Evolutionary conservation across 1,140 invertebrate genomes (phyloP).

Genomic region (Halesus radiatus): DNA sequence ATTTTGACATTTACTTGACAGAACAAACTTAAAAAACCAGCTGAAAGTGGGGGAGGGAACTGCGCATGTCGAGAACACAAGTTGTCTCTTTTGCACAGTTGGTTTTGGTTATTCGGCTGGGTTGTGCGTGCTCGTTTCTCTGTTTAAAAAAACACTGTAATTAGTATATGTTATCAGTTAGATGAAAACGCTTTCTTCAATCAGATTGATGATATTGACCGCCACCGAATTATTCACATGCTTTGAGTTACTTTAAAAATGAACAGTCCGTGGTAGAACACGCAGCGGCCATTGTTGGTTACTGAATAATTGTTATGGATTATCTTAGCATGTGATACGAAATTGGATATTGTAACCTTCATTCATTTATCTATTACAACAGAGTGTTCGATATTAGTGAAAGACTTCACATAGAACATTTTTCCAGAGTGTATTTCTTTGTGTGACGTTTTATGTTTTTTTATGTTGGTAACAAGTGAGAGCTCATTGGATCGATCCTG

Average conservation of each 20-base stretch:
- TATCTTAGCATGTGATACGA: not conserved
- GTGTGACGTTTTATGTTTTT: constrained; percentile 40
- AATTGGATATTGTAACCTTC: not conserved
- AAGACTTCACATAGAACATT: not conserved
- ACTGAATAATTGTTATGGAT: constrained; percentile 15
- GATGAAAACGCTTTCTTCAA: constrained; percentile 20
- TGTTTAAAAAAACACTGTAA: not conserved
- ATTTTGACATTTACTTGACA: constrained; percentile 1
- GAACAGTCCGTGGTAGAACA: constrained; percentile 12
- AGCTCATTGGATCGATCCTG: constrained; percentile 35
- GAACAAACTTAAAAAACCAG: constrained; percentile 5
- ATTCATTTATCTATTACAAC: not conserved
- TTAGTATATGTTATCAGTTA: not conserved
- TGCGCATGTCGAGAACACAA: constrained; percentile 14
- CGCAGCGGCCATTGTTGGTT: constrained; percentile 38
- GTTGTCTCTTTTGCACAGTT: constrained; percentile 38
- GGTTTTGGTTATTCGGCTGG: constrained; percentile 14
- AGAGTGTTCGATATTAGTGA: not conserved
- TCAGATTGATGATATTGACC: constrained; percentile 5
- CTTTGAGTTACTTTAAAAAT: not conserved
- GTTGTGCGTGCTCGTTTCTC: constrained; percentile 22
- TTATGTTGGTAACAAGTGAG: constrained; percentile 43
- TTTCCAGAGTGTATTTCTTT: constrained; percentile 36
- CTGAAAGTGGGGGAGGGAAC: constrained; percentile 4
- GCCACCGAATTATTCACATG: constrained; percentile 11